Conservation (phyloP, 2,888 invertebrate species). For the Stenchaetothrips biformis region DNA sequence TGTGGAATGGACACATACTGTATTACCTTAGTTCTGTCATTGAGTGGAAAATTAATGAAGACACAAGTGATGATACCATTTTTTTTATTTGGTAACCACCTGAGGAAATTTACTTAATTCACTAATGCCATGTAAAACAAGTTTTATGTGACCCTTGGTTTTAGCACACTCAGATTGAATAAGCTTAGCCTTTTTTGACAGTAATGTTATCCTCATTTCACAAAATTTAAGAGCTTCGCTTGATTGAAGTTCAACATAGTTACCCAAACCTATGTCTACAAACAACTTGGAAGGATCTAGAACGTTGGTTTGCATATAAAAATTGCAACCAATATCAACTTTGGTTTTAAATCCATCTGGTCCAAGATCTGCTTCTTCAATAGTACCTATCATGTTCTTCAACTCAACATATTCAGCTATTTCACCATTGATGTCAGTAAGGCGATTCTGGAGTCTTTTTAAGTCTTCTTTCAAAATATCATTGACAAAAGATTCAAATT, state of each 20-base stretch:
- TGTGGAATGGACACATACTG: neutral
- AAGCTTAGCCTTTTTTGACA: constrained; percentile 58
- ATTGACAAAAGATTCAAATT: constrained; percentile 71
- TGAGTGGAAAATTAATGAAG: neutral
- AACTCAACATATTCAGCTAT: constrained; percentile 69
- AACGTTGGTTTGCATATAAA: constrained; percentile 73
- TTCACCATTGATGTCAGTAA: constrained; percentile 61
- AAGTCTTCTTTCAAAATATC: constrained; percentile 70
- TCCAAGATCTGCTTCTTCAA: constrained; percentile 50
- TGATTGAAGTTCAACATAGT: constrained; percentile 66
- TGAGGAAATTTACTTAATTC: constrained; percentile 46
- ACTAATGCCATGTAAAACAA: constrained; percentile 64
- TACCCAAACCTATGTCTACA: constrained; percentile 69
- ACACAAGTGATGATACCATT: neutral
- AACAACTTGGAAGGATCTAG: constrained; percentile 60
- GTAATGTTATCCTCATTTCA: constrained; percentile 60
- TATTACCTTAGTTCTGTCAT: neutral
- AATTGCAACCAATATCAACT: constrained; percentile 78
- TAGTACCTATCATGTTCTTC: constrained; percentile 62
- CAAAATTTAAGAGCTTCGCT: constrained; percentile 68
- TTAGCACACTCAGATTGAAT: constrained; percentile 62
- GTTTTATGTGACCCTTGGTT: constrained; percentile 72
- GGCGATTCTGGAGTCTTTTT: constrained; percentile 53
- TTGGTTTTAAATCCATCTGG: constrained; percentile 60
- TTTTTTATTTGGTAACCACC: neutral